Conservation (phyloP, 2,888 invertebrate species). For the Lithophane socia region DNA sequence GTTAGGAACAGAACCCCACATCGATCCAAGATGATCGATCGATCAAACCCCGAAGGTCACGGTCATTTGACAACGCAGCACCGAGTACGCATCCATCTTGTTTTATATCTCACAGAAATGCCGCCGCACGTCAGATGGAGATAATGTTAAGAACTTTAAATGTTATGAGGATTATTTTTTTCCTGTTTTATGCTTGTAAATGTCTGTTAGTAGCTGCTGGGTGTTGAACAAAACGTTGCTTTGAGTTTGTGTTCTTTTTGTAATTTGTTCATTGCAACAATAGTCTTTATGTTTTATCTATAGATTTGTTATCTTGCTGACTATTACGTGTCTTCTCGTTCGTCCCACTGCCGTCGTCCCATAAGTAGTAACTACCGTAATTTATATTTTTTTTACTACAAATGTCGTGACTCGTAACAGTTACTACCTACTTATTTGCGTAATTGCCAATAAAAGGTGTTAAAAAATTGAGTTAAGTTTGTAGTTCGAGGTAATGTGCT, state of each 20-base stretch:
- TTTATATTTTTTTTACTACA: not conserved
- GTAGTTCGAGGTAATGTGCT: constrained; percentile 1
- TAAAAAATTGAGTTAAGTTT: not conserved
- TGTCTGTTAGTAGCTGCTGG: constrained; percentile 1
- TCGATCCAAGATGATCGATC: constrained; percentile 56
- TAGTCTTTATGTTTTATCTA: not conserved
- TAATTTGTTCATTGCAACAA: not conserved
- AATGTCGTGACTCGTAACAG: not conserved
- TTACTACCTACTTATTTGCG: not conserved
- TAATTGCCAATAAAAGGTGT: constrained; percentile 7
- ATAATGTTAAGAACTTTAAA: constrained; percentile 35
- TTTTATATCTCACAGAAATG: constrained; percentile 44
- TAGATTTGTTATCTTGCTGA: not conserved
- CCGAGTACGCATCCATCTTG: constrained; percentile 58
- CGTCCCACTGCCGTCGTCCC: too few species aligned
- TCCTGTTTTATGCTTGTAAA: constrained; percentile 9
- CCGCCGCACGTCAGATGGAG: constrained; percentile 44
- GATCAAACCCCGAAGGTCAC: constrained; percentile 68
- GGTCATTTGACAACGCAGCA: constrained; percentile 56
- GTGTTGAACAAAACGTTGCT: not conserved
- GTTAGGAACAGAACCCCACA: constrained; percentile 12
- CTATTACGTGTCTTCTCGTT: not conserved
- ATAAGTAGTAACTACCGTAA: not conserved
- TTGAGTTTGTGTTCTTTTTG: not conserved
- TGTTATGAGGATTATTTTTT: constrained; percentile 7